phyloP scores from a whole-genome alignment of 2,113 vertebrate genomes.

The Percina caprodes region DNA sequence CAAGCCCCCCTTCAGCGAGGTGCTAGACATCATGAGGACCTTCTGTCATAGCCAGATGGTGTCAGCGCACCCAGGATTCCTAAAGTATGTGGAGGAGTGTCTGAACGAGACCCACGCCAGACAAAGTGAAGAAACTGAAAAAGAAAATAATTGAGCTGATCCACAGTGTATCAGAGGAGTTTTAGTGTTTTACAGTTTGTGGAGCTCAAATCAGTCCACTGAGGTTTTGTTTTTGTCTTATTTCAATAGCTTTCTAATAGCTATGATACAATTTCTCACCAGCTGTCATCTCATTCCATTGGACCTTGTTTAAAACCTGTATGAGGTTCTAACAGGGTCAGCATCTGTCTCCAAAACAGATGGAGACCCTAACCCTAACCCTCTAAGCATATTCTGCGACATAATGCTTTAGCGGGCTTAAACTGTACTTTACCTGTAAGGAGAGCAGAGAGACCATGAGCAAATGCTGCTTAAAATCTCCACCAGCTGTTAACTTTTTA shows the following conservation, averaged over 20 bases:
- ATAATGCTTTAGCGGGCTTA: background rate
- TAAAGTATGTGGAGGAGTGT: slow-evolving; percentile 77
- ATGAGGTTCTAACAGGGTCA: background rate
- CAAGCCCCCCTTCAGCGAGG: background rate
- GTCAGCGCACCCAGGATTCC: slow-evolving; percentile 64
- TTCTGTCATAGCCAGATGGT: slow-evolving; percentile 41
- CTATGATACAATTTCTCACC: no score
- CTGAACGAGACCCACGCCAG: slow-evolving; percentile 67
- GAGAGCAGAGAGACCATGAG: background rate
- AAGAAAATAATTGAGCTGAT: slow-evolving; percentile 72
- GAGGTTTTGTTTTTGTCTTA: background rate
- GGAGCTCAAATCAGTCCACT: background rate
- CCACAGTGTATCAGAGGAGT: slow-evolving; percentile 53
- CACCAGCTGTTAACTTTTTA: no score
- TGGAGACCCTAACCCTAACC: no score
- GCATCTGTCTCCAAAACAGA: background rate
- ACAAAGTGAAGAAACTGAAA: slow-evolving; percentile 71
- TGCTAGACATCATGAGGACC: slow-evolving; percentile 60
- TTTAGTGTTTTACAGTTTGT: slow-evolving; percentile 18
- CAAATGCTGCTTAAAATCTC: no score
- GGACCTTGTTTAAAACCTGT: background rate
- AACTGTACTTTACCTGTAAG: background rate
- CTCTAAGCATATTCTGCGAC: background rate
- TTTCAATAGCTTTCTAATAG: background rate
- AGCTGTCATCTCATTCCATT: background rate